A percentile compares a stretch with the other conserved stretches of the same genome.
Evolutionary conservation across 2,113 vertebrate species (phyloP).

Genomic region (Mormoops blainvillei): DNA sequence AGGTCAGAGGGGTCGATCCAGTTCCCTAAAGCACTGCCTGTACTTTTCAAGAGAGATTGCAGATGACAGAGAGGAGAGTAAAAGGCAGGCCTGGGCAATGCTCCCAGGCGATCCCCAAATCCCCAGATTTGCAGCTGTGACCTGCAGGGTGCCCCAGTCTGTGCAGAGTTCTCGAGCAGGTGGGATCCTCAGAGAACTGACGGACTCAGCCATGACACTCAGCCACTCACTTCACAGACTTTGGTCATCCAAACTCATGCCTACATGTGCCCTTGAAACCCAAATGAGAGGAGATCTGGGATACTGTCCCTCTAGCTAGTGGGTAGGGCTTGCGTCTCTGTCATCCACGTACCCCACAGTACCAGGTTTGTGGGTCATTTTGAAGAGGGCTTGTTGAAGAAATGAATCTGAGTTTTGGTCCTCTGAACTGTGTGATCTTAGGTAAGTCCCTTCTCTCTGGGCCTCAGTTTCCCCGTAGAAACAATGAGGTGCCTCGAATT

Average conservation of each 20-base stretch:
- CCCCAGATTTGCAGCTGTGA: background rate
- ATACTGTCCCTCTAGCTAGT: accelerated
- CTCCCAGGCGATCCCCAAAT: background rate
- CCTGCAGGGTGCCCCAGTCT: background rate
- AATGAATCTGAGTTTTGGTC: background rate
- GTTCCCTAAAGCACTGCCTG: background rate
- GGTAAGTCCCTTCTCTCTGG: background rate
- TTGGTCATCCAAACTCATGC: accelerated
- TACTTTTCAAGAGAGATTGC: background rate
- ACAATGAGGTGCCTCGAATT: background rate
- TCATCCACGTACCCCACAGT: too few species aligned
- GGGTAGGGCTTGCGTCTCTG: background rate
- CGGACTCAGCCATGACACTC: background rate
- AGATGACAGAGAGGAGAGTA: background rate
- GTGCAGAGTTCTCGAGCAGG: too few species aligned
- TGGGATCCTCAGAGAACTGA: background rate
- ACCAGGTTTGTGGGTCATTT: background rate
- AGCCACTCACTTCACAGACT: background rate
- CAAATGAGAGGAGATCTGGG: background rate
- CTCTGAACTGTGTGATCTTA: background rate
- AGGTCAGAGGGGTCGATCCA: background rate
- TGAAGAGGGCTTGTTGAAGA: background rate
- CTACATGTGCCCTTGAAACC: background rate
- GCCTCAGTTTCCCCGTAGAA: background rate
- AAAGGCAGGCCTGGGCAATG: background rate